A percentile compares a stretch with the other conserved stretches of the same genome.
Evolutionary conservation across 2,888 invertebrate species (phyloP).

Genomic region (Carabus problematicus): DNA sequence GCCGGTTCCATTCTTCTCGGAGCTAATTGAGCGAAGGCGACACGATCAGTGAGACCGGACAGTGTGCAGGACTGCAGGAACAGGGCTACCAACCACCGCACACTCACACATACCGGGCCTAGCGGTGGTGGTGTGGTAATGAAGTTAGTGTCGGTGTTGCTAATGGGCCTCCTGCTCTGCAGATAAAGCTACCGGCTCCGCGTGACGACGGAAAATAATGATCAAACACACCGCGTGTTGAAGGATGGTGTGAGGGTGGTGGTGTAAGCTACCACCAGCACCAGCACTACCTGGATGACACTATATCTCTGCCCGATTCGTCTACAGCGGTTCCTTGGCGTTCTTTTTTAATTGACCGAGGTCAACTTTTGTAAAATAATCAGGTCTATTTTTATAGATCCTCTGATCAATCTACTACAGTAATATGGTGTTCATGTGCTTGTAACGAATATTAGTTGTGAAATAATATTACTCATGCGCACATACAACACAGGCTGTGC

Average conservation of each 20-base stretch:
- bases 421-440: too few species aligned
- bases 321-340: background rate
- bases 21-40: conserved; percentile 66
- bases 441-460: too few species aligned
- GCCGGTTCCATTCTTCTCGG: conserved; percentile 60
- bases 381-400: too few species aligned
- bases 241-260: too few species aligned
- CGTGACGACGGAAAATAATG: conserved; percentile 26
- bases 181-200: conserved; percentile 5
- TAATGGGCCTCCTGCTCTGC: conserved; percentile 42
- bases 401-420: background rate
- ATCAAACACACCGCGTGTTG: background rate
- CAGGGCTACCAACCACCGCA: too few species aligned
- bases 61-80: too few species aligned
- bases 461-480: background rate
- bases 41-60: conserved; percentile 8
- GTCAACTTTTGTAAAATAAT: too few species aligned
- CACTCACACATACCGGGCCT: too few species aligned
- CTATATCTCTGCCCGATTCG: background rate
- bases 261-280: background rate
- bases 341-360: too few species aligned
- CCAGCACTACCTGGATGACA: too few species aligned
- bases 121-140: conserved; percentile 46
- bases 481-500: background rate
- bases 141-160: conserved; percentile 53